Evolutionary conservation across 2,888 invertebrate species (phyloP).

Genomic region (Papilio elwesi): DNA sequence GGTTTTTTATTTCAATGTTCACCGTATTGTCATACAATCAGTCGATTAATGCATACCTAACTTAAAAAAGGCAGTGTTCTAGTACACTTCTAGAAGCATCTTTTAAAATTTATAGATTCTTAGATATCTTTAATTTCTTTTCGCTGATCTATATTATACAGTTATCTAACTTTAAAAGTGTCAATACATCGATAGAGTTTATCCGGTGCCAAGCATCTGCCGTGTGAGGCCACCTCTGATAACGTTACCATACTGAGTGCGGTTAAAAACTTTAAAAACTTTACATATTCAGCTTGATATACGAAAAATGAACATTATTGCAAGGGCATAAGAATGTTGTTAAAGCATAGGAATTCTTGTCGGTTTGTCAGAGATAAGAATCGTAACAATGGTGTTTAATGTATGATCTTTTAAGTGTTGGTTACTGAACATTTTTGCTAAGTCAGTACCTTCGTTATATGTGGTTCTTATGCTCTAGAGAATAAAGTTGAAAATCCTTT

Average conservation of each 20-base stretch:
- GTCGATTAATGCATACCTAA: too few relatives aligned
- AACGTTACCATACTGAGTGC: conserved; percentile 46
- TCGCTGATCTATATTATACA: too few relatives aligned
- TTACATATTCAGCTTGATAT: not conserved
- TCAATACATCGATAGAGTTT: conserved; percentile 27
- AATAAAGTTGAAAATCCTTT: conserved; percentile 47
- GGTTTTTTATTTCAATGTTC: too few relatives aligned
- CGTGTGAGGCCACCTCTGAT: conserved; percentile 52
- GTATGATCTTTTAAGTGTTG: conserved; percentile 43
- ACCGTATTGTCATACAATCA: too few relatives aligned
- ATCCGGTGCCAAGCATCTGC: conserved; percentile 49
- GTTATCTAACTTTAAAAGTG: not conserved
- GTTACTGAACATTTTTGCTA: conserved; percentile 44
- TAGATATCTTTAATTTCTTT: too few relatives aligned
- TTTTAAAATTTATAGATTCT: too few relatives aligned
- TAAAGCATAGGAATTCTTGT: conserved; percentile 13
- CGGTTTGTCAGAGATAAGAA: conserved; percentile 36
- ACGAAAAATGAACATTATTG: conserved; percentile 40
- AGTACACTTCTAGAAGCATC: too few relatives aligned
- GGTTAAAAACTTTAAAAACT: conserved; percentile 29
- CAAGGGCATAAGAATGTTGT: conserved; percentile 21
- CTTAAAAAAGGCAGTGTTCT: too few relatives aligned
- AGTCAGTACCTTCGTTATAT: conserved; percentile 38
- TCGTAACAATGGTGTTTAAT: conserved; percentile 43
- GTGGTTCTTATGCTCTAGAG: rapidly evolving